phyloP scores from a whole-genome alignment of 2,113 vertebrate genomes.

The Daphoenositta chrysoptera region DNA sequence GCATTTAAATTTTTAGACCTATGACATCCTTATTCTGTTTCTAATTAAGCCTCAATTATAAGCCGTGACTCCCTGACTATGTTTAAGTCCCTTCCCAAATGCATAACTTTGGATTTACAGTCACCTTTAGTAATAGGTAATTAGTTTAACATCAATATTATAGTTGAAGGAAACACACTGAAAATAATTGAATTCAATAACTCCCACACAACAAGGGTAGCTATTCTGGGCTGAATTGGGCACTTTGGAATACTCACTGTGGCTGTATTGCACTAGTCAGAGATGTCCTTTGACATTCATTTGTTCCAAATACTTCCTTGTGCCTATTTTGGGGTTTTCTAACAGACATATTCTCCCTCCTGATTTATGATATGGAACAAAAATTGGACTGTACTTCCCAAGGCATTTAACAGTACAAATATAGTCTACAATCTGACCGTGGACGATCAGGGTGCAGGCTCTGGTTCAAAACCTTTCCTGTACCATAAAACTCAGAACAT shows the following conservation, averaged over 20 bases:
- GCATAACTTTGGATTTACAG: background rate
- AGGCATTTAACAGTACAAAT: background rate
- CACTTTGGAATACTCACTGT: background rate
- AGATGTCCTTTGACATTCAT: background rate
- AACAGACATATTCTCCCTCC: background rate
- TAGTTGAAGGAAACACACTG: background rate
- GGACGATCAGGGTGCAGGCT: background rate
- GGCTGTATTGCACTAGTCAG: background rate
- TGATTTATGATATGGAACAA: background rate
- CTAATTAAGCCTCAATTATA: constrained; percentile 16
- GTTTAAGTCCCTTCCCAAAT: background rate
- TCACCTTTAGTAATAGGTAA: background rate
- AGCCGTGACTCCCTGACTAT: background rate
- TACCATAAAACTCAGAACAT: background rate
- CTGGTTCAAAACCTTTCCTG: background rate
- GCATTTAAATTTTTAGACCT: background rate
- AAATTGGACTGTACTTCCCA: background rate
- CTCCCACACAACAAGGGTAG: background rate
- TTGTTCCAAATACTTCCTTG: background rate
- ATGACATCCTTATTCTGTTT: background rate
- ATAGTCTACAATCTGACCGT: background rate
- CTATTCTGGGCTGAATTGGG: background rate
- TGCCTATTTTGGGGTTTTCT: background rate
- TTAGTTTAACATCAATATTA: constrained; percentile 23
- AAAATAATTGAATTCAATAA: background rate